A percentile compares a stretch with the other conserved stretches of the same genome.
phyloP scores from a whole-genome alignment of 1,140 invertebrate species.

The Drosophila cardini region DNA sequence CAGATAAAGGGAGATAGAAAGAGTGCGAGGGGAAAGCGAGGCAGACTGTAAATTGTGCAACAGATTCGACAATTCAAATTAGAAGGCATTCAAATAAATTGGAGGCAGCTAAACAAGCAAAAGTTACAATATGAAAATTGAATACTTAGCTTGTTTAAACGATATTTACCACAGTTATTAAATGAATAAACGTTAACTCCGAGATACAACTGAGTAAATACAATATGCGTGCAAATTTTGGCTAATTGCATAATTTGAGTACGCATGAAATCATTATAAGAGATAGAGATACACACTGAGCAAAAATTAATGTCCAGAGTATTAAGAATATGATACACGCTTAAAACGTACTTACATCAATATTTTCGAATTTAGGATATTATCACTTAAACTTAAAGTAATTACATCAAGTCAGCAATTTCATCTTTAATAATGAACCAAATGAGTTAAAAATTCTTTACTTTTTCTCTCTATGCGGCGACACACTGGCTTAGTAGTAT shows the following conservation, averaged over 20 bases:
- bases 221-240: conserved; percentile 29
- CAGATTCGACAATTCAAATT: conserved; percentile 51
- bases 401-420: no score
- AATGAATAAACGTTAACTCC: conserved; percentile 11
- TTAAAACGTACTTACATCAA: no score
- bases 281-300: not conserved
- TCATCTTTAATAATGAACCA: no score
- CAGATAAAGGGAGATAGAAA: not conserved
- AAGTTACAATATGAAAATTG: conserved; percentile 39
- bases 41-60: conserved; percentile 13
- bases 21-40: not conserved
- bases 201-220: conserved; percentile 17
- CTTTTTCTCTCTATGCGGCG: no score
- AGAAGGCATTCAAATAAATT: conserved; percentile 47
- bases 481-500: no score
- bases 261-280: not conserved
- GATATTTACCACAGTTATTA: conserved; percentile 12
- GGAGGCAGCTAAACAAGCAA: conserved; percentile 27
- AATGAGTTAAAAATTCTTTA: no score
- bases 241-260: conserved; percentile 70
- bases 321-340: no score
- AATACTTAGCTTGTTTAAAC: conserved; percentile 31
- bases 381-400: no score
- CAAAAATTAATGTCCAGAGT: not conserved
- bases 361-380: no score